Conservation (phyloP, 1,140 invertebrate species). For the Leptinotarsa texana region DNA sequence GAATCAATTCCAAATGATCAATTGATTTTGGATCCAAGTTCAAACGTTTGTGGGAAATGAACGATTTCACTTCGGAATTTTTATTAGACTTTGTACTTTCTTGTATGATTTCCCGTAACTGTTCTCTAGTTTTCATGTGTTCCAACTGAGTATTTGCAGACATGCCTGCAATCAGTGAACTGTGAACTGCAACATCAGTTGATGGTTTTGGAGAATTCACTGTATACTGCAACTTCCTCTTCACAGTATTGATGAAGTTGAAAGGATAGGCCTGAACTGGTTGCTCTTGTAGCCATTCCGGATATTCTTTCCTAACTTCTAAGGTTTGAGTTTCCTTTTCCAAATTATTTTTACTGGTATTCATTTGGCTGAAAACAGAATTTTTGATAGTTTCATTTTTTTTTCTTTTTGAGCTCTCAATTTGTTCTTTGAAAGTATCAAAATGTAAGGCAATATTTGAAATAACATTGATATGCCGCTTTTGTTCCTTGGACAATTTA, state of each 20-base stretch:
- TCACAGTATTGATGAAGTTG: constrained; percentile 54
- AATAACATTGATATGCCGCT: background rate
- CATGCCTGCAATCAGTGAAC: constrained; percentile 28
- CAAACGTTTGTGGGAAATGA: constrained; percentile 41
- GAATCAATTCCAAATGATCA: constrained; percentile 39
- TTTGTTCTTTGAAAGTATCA: too few species aligned
- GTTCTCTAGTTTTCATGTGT: constrained; percentile 2
- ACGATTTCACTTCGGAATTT: constrained; percentile 32
- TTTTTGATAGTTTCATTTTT: background rate
- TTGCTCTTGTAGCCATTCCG: constrained; percentile 42
- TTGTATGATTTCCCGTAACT: constrained; percentile 18
- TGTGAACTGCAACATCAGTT: constrained; percentile 48
- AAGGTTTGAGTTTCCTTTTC: constrained; percentile 38
- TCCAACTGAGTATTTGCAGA: background rate
- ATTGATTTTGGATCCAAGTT: constrained; percentile 44
- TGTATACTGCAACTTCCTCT: constrained; percentile 47
- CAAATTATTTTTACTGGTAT: background rate
- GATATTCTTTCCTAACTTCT: constrained; percentile 13
- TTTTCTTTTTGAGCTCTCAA: background rate
- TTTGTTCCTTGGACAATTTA: background rate
- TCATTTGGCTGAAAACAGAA: background rate
- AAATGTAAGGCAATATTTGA: constrained; percentile 23
- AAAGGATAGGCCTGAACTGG: constrained; percentile 45
- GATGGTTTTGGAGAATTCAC: constrained; percentile 37
- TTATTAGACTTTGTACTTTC: constrained; percentile 19